These are phyloP conservation scores for Agelastica alni DNA, from an alignment of 2,888 invertebrate species.

Conservation along the genomic window DNA sequence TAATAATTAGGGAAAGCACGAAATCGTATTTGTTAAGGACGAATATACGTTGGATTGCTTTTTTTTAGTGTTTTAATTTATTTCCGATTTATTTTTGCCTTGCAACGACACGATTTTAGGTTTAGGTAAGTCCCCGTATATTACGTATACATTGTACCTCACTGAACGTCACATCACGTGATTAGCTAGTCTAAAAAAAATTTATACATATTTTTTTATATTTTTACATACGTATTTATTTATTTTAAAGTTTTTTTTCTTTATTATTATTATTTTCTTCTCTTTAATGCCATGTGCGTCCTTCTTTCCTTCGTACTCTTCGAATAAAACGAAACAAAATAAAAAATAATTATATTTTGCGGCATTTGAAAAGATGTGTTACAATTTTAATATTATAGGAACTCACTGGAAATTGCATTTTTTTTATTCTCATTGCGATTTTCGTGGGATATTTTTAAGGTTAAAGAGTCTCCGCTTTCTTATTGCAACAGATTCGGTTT, in stretches of 20 bases:
- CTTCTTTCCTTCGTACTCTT: slow-evolving; percentile 38
- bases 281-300: slow-evolving; percentile 27
- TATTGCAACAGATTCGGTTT: not conserved
- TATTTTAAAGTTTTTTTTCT: slow-evolving; percentile 28
- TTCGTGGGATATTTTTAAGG: slow-evolving; percentile 19
- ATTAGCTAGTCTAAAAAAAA: slow-evolving; percentile 46
- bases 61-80: too few species aligned
- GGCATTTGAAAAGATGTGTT: slow-evolving; percentile 33
- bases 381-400: slow-evolving; percentile 34
- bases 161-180: slow-evolving; percentile 41
- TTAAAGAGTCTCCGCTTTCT: not conserved
- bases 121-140: slow-evolving; percentile 26
- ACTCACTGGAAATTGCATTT: slow-evolving; percentile 26
- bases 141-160: slow-evolving; percentile 40
- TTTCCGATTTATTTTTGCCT: slow-evolving; percentile 17
- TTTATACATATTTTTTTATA: slow-evolving; percentile 42
- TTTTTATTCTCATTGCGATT: slow-evolving; percentile 21
- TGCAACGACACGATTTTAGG: slow-evolving; percentile 22
- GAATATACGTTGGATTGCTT: too few species aligned
- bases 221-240: slow-evolving; percentile 43
- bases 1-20: too few species aligned
- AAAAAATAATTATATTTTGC: too few species aligned
- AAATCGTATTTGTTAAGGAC: too few species aligned
- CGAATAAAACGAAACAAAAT: slow-evolving; percentile 25
- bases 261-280: too few species aligned